Base-by-base conservation (phyloP, 2,888 invertebrate species). In the Ennomos erosarius region DNA sequence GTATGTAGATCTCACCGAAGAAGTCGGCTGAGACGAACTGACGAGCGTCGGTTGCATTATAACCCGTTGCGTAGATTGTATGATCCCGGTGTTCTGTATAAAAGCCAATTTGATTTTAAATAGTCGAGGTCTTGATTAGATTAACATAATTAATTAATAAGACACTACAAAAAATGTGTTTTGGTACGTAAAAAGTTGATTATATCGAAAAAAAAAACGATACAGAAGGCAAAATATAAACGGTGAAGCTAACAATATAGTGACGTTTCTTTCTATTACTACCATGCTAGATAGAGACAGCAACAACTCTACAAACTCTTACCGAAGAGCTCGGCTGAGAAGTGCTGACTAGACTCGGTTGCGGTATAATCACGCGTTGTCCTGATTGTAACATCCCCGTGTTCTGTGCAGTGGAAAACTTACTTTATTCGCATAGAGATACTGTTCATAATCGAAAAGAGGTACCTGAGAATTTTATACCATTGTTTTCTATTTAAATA, bases 301-400 rank as follows among this genome's bases (percentile, higher is more conserved):
- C 10, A 13, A 49, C 10, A 12, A 26, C 26, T 47, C 9, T 34
- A 42, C 35, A 43, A 43, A 49, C 43, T 54, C 59, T 54, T 50
- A 59, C 59, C 55, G 63, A 58, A 37, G 50, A 57, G 6, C 37
- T 85, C 59, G 88, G 82, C 70, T 91, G 89, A 56, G 90, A 81
- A 1, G 88, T 82, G 85, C 84, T 89, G 73, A 90, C 88, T 63
- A 92, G 76, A 52, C 88, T 79, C 47, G 90, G 88, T 71, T 90
- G 89, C 62, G 84, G 85, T 58, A 88, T 87, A 60, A 90, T 87
- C 80, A 92, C 88, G 66, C 90, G 85, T 79, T 91, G 92, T 42
- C 87, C 78, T 45, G 90, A 85, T 74, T 92, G 92, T 73, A 92
- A 89, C 81, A 92, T 89, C 62, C 90, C 91, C 38, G 90, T 80